A percentile compares a stretch with the other conserved stretches of the same genome.
phyloP scores from a whole-genome alignment of 2,113 vertebrate species.

The Malurus elegans region DNA sequence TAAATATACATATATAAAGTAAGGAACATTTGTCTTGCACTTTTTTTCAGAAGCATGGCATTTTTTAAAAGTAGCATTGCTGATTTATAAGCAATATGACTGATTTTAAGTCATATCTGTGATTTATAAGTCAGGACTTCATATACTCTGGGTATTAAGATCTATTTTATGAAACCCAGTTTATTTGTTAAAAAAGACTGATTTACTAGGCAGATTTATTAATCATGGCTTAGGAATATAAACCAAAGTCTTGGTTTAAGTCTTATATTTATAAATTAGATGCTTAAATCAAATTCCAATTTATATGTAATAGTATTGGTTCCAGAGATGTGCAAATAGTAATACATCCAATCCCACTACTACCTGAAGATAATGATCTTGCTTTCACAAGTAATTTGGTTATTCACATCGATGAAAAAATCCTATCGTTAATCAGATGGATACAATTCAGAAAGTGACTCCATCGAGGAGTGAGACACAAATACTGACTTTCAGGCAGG shows the following conservation, averaged over 20 bases:
- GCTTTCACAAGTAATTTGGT: slow-evolving; percentile 26
- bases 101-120: slow-evolving; percentile 27
- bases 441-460: not conserved
- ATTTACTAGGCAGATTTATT: slow-evolving; percentile 50
- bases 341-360: not conserved
- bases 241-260: slow-evolving; percentile 7
- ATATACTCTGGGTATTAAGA: slow-evolving; percentile 25
- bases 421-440: slow-evolving; percentile 12
- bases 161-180: slow-evolving; percentile 42
- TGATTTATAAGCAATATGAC: slow-evolving; percentile 57
- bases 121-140: slow-evolving; percentile 46
- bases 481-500: not conserved
- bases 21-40: slow-evolving; percentile 33
- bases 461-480: not conserved
- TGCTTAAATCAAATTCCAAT: slow-evolving; percentile 58
- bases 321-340: slow-evolving; percentile 4
- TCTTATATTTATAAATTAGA: slow-evolving; percentile 46
- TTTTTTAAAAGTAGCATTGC: slow-evolving; percentile 23
- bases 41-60: not conserved
- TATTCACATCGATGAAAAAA: not conserved
- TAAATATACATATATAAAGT: slow-evolving; percentile 55
- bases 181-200: slow-evolving; percentile 54
- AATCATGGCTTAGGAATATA: slow-evolving; percentile 48
- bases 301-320: slow-evolving; percentile 39
- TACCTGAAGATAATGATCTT: slow-evolving; percentile 9